Evolutionary conservation across 1,140 invertebrate genomes (phyloP).

Genomic region (Forficula auricularia): DNA sequence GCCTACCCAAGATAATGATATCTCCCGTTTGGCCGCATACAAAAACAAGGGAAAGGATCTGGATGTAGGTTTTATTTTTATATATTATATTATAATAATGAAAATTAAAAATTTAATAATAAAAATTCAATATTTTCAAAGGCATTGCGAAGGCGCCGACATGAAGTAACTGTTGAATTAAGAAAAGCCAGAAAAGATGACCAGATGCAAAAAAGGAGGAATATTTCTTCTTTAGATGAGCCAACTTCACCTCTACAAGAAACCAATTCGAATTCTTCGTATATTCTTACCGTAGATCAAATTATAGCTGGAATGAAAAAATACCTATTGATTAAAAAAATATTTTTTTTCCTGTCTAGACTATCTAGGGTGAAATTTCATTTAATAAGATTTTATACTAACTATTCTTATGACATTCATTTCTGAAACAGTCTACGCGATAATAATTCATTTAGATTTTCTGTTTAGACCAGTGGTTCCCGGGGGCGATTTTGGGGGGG

Average conservation of each 20-base stretch:
- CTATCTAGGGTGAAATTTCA: no score
- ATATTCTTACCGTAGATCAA: no score
- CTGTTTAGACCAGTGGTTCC: no score
- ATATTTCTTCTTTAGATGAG: slow-evolving; percentile 44
- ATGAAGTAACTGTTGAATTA: slow-evolving; percentile 73
- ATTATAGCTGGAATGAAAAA: slow-evolving; percentile 14
- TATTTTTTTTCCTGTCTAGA: neutral
- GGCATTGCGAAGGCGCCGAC: slow-evolving; percentile 74
- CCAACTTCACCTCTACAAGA: slow-evolving; percentile 35
- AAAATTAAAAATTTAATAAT: neutral
- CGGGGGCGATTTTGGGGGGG: no score
- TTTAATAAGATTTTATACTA: no score
- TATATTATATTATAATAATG: neutral
- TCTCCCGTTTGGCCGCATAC: slow-evolving; percentile 21
- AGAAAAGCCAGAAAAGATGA: slow-evolving; percentile 90
- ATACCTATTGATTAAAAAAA: neutral
- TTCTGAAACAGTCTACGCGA: no score
- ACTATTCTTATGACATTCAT: no score
- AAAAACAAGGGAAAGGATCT: slow-evolving; percentile 29
- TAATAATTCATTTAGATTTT: no score
- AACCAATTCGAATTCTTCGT: slow-evolving; percentile 22
- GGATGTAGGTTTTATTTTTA: slow-evolving; percentile 20
- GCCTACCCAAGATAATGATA: slow-evolving; percentile 15
- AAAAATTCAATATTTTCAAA: slow-evolving; percentile 20
- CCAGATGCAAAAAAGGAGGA: slow-evolving; percentile 82